Evolutionary conservation across 1,140 invertebrate species (phyloP).

Genomic region (Carcinoscorpius rotundicauda): DNA sequence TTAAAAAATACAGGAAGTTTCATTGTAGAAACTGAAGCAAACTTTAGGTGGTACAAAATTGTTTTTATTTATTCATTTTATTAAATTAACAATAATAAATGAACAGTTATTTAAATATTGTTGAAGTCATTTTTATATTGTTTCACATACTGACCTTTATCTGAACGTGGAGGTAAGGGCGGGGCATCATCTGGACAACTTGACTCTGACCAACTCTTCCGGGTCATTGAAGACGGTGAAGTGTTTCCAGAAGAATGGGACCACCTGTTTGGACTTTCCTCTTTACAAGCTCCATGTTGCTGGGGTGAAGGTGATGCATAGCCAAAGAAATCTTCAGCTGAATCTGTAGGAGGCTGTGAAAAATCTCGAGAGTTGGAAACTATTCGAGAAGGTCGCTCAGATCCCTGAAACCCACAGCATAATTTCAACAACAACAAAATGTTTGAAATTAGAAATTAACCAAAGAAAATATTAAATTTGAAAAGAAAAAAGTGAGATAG

Average conservation of each 20-base stretch:
- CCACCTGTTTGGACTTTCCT: conserved; percentile 40
- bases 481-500: no score
- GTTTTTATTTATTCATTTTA: no score
- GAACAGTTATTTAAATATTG: no score
- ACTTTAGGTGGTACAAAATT: no score
- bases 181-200: conserved; percentile 39
- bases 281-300: conserved; percentile 45
- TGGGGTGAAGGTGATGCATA: conserved; percentile 42
- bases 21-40: no score
- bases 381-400: neutral
- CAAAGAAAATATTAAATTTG: no score
- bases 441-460: no score
- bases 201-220: conserved; percentile 47
- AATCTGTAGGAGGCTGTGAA: conserved; percentile 12
- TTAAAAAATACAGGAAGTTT: no score
- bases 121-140: no score
- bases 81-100: no score
- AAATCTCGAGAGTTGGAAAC: conserved; percentile 7
- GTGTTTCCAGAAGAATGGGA: conserved; percentile 36
- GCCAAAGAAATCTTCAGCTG: conserved; percentile 30
- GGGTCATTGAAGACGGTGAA: conserved; percentile 2
- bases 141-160: no score
- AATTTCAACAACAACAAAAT: no score
- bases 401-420: neutral
- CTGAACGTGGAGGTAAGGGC: conserved; percentile 41